Base-by-base conservation (phyloP, 2,888 invertebrate genomes). In the Ichneumon xanthorius region DNA sequence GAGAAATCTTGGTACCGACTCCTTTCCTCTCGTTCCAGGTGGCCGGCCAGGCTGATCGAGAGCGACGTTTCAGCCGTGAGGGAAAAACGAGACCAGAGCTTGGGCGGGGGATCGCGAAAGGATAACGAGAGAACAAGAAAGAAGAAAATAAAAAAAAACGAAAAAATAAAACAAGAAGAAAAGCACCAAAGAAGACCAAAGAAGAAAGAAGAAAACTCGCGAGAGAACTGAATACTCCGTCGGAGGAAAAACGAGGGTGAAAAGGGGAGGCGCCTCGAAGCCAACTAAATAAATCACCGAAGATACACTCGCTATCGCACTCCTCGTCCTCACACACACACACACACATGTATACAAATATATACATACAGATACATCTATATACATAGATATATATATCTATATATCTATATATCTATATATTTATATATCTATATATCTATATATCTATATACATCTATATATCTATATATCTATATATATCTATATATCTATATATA, bases 231-330 rank as follows among this genome's bases (percentile, higher is more conserved):
- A 87, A 78, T 78, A 26, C 81, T 82, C 79, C 70, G 33, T 53
- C 55, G 70, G 48, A 65, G 16, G 50, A 37, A n/a, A 75, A 61
- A 40, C 50, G 55, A 65, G 22, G 45, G 26, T 84, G 45, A 80
- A 50, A 61, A 40, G 68, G 65, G 58, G 37, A 65, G 53, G 75
- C 61, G 68, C 61, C 65, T 55, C 55, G 67, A 68, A 75, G 70
- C 77, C 67, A 81, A 86, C 84, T 85, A 86, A 84, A 88, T 88
- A 88, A 88, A 88, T 88, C 85, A 85, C 86, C 84, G 83, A 71
- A 86, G 86, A 88, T 86, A 87, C 81, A 75, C 81, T 70, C 53
- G 22, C 75, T 79, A 78, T 65, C 78, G 55, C n/a, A 65, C 58
- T 63, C 53, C 37, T 76, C 67, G 58, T 82, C n/a, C 16, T 71